Evolutionary conservation across 2,888 invertebrate genomes (phyloP).

Genomic region (Amiota minor): DNA sequence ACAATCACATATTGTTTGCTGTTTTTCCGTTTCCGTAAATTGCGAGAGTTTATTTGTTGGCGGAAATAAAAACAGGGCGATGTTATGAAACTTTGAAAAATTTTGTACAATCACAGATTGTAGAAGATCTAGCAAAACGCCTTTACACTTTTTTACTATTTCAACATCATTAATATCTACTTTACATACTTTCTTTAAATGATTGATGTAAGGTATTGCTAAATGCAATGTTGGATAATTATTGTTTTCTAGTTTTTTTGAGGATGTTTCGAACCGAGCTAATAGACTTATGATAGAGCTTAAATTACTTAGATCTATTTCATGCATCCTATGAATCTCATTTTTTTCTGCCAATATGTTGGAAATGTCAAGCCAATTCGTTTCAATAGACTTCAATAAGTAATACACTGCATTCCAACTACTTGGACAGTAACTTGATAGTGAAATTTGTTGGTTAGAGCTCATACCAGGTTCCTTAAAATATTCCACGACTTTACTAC

Average conservation of each 20-base stretch:
- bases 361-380: conserved; percentile 26
- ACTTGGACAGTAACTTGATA: conserved; percentile 33
- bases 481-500: conserved; percentile 38
- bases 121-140: background rate
- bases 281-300: background rate
- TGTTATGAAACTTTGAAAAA: conserved; percentile 19
- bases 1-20: conserved; percentile 3
- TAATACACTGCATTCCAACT: conserved; percentile 36
- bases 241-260: conserved; percentile 15
- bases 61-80: conserved; percentile 28
- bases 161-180: background rate
- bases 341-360: conserved; percentile 30
- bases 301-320: background rate
- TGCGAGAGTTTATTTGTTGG: conserved; percentile 22
- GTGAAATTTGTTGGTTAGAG: conserved; percentile 15
- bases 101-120: no score
- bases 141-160: conserved; percentile 9
- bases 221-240: conserved; percentile 4
- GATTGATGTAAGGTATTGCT: conserved; percentile 4
- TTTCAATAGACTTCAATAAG: conserved; percentile 28
- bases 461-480: conserved; percentile 33
- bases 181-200: conserved; percentile 8
- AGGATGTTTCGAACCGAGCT: background rate
- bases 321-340: conserved; percentile 16
- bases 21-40: conserved; percentile 21